Percentiles rank a stretch among this genome's conserved stretches.
These are phyloP conservation scores for Arnoldichthys spilopterus DNA, from an alignment of 2,797 vertebrate species.

Conservation along the genomic window DNA sequence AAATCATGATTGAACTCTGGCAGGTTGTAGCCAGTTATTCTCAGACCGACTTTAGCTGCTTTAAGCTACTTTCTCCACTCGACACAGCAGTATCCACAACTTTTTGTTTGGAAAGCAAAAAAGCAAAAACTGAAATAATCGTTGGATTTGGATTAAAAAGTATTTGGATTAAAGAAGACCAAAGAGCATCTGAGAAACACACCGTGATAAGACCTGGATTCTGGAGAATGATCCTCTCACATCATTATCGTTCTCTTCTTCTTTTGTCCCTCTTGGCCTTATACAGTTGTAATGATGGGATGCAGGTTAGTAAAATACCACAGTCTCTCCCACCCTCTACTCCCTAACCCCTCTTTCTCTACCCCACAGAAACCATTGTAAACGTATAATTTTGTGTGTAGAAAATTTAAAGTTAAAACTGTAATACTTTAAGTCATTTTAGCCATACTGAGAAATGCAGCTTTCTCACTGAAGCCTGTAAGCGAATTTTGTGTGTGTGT, in stretches of 20 bases:
- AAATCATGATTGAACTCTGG: neutral
- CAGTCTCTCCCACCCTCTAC: neutral
- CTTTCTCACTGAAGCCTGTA: too few species aligned
- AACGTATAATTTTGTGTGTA: too few species aligned
- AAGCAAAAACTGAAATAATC: too few species aligned
- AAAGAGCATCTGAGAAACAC: neutral
- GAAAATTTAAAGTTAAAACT: too few species aligned
- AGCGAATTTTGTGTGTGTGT: neutral
- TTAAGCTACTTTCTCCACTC: neutral
- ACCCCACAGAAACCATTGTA: too few species aligned
- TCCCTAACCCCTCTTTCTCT: neutral
- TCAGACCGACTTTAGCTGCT: too few species aligned
- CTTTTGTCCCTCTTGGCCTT: constrained; percentile 37
- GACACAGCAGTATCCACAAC: neutral
- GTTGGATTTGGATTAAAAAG: neutral
- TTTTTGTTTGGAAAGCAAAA: neutral
- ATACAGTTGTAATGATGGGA: constrained; percentile 44
- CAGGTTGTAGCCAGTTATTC: neutral
- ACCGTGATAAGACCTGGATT: neutral
- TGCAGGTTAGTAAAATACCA: constrained; percentile 47
- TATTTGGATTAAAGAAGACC: neutral
- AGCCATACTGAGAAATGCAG: too few species aligned
- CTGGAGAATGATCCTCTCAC: constrained; percentile 46
- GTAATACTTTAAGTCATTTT: too few species aligned
- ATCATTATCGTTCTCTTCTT: constrained; percentile 21